Base-by-base conservation (phyloP, 2,888 invertebrate species). In the Archips xylosteana region DNA sequence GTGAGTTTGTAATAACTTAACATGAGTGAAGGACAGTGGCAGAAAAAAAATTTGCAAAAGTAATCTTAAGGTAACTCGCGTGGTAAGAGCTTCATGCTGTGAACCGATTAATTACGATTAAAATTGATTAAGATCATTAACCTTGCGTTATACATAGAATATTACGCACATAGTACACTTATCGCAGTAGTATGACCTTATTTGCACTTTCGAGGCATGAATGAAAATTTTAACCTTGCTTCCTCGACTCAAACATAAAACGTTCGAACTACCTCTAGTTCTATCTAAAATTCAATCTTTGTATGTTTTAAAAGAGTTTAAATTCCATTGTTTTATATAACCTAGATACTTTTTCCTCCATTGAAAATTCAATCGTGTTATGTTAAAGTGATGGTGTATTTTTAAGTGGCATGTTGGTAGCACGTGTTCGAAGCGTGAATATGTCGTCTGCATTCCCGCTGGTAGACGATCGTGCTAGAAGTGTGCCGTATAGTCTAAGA, bases 391-490 rank as follows among this genome's bases (percentile, higher is more conserved):
- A 74, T 74, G 75, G 57, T 78, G 71, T 42, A 72, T 0, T 23
- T 61, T 68, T 1, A 39, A 59, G 63, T 63, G 32, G 5, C 2
- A 23, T 39, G 49, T 51, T 57, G 13, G 3, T 15, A 63, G 77
- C 77, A 82, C 77, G 79, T 77, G 74, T 68, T 73, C 34, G 15
- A 51, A 77, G 67, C 80, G 80, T 82, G 83, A 76, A 78, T 78
- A 76, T 77, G 80, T 79, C 80, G 77, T 76, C 74, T 78, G 75
- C 71, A 76, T 76, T 67, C 67, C 67, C 63, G 51, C 62, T 45
- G 63, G 42, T 54, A 32, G 49, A 6, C 6, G 13, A 51, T 36
- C 6, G 36, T 39, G 54, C 49, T 49, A 64, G 63, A 71, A 61
- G 57, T 69, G 59, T 73, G 72, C 57, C 49, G 49, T 69, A 64